phyloP scores from a whole-genome alignment of 2,113 vertebrate species.

The Euleptes europaea region DNA sequence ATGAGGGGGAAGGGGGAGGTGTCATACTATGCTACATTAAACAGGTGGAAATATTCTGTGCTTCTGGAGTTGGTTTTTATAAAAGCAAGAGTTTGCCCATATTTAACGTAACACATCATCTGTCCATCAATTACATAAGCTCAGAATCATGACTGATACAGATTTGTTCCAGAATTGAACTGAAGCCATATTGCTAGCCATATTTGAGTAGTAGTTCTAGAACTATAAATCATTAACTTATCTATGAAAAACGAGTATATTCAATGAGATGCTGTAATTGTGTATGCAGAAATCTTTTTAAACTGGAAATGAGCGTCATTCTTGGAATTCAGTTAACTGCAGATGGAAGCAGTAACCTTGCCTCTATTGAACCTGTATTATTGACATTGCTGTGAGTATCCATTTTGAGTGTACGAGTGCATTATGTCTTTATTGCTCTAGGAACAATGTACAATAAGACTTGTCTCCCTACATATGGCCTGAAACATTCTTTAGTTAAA shows the following conservation, averaged over 20 bases:
- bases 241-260: neutral
- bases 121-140: neutral
- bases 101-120: neutral
- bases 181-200: conserved; percentile 4
- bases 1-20: neutral
- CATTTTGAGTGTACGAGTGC: no score
- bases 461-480: no score
- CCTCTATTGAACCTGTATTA: neutral
- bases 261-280: neutral
- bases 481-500: no score
- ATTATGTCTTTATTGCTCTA: no score
- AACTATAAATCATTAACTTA: neutral
- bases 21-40: neutral
- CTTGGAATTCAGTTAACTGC: neutral
- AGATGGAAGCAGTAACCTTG: neutral
- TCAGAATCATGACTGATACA: neutral
- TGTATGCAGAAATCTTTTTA: neutral
- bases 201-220: neutral
- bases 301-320: neutral
- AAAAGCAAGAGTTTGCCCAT: neutral
- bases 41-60: neutral
- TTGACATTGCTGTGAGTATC: neutral
- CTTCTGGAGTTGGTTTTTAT: neutral
- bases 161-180: neutral
- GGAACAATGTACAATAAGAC: no score